A percentile compares a stretch with the other conserved stretches of the same genome.
Evolutionary conservation across 2,113 vertebrate species (phyloP).

Genomic region (Blennius ocellaris): DNA sequence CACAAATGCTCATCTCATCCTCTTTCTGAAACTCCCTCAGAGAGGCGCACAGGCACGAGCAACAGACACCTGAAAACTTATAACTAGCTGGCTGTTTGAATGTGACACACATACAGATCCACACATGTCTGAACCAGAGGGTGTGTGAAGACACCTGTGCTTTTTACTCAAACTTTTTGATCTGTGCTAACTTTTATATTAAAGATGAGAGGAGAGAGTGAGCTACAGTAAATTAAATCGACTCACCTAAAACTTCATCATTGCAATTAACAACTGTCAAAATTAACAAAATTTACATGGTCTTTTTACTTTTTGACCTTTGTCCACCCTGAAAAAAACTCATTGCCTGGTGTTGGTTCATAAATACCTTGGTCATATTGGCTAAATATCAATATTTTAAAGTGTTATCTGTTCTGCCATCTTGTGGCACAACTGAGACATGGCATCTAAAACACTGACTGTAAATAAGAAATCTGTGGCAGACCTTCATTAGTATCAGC

Average conservation of each 20-base stretch:
- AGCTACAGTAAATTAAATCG: neutral
- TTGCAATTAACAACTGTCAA: neutral
- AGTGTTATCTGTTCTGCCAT: conserved; percentile 44
- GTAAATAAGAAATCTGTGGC: neutral
- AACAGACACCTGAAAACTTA: neutral
- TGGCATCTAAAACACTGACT: neutral
- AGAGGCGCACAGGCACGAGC: conserved; percentile 15
- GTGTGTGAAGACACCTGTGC: neutral
- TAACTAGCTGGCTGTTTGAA: conserved; percentile 1
- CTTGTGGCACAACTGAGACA: conserved; percentile 45
- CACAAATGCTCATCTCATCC: conserved; percentile 16
- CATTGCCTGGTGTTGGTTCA: too few relatives aligned
- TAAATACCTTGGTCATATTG: too few relatives aligned
- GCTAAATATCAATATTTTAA: conserved; percentile 6
- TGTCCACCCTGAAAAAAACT: neutral
- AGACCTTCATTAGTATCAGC: too few relatives aligned
- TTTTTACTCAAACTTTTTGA: neutral
- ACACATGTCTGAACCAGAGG: neutral
- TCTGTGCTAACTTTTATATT: conserved; percentile 9
- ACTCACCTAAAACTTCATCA: neutral
- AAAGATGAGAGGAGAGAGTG: conserved; percentile 7
- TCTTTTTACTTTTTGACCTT: neutral
- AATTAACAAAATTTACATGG: neutral
- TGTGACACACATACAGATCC: neutral
- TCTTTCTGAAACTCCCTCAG: conserved; percentile 35